These are phyloP conservation scores for human (Homo sapiens) DNA, from an alignment of 2,113 vertebrate species.

Conservation along the genomic window DNA sequence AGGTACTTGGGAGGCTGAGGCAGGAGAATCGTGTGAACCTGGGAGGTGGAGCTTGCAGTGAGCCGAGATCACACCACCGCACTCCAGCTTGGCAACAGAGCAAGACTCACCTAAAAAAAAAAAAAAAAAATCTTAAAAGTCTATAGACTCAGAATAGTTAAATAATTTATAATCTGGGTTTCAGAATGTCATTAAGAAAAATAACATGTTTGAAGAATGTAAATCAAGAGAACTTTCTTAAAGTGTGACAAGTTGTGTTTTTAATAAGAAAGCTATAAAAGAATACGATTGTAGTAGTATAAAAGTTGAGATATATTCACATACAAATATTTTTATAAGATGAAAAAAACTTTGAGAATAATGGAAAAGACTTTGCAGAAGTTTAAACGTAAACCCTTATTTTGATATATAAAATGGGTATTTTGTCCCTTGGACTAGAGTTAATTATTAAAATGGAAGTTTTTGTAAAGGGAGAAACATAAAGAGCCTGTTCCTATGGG, in stretches of 20 bases:
- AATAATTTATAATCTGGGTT: neutral
- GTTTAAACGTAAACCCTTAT: neutral
- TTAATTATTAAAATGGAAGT: conserved; percentile 13
- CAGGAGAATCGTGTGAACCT: no score
- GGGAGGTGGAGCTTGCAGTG: no score
- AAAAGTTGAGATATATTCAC: neutral
- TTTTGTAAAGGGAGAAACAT: conserved; percentile 2
- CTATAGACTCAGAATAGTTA: neutral
- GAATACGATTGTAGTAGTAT: neutral
- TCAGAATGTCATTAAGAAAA: neutral
- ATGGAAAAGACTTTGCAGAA: neutral
- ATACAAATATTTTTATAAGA: conserved; percentile 28
- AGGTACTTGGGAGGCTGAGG: no score
- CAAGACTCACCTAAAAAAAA: no score
- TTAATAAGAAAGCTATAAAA: conserved; percentile 3
- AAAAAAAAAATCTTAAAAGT: neutral
- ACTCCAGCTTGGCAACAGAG: no score
- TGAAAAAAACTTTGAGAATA: neutral
- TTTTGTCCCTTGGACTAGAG: neutral
- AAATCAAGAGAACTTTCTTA: conserved; percentile 8
- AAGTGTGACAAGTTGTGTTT: neutral
- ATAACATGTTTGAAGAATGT: neutral
- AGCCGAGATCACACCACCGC: no score
- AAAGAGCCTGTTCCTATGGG: conserved; percentile 4
- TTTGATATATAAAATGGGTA: neutral